These are phyloP conservation scores for Acridotheres tristis DNA, from an alignment of 2,797 vertebrate species.

Conservation along the genomic window DNA sequence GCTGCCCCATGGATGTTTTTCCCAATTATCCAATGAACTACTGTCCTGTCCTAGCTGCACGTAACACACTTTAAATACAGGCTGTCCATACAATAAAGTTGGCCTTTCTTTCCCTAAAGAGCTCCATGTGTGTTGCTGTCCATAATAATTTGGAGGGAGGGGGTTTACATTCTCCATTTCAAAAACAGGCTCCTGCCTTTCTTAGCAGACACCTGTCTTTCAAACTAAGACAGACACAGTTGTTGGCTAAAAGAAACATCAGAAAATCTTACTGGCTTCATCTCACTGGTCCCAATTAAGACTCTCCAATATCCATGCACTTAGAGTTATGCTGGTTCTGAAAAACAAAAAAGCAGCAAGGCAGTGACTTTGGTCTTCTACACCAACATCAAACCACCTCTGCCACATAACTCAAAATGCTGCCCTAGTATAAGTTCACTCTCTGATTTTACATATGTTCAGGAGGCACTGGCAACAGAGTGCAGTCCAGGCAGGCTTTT, in stretches of 20 bases:
- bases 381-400: not conserved
- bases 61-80: too few relatives aligned
- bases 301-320: not conserved
- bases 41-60: too few relatives aligned
- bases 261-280: not conserved
- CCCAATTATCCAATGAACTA: too few relatives aligned
- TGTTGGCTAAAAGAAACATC: not conserved
- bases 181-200: too few relatives aligned
- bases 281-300: not conserved
- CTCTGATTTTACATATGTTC: fast-evolving
- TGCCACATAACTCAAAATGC: not conserved
- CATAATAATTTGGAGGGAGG: too few relatives aligned
- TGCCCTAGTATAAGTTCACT: not conserved
- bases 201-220: too few relatives aligned
- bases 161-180: too few relatives aligned
- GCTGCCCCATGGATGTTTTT: too few relatives aligned
- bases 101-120: too few relatives aligned
- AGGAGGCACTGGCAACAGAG: not conserved
- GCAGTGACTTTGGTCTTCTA: not conserved
- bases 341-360: not conserved
- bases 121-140: too few relatives aligned
- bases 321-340: not conserved
- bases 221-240: too few relatives aligned
- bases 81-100: too few relatives aligned
- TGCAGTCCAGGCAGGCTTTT: fast-evolving